These are phyloP conservation scores for Sarotherodon lohbergeri DNA, from an alignment of 2,113 vertebrate species.

Conservation along the genomic window DNA sequence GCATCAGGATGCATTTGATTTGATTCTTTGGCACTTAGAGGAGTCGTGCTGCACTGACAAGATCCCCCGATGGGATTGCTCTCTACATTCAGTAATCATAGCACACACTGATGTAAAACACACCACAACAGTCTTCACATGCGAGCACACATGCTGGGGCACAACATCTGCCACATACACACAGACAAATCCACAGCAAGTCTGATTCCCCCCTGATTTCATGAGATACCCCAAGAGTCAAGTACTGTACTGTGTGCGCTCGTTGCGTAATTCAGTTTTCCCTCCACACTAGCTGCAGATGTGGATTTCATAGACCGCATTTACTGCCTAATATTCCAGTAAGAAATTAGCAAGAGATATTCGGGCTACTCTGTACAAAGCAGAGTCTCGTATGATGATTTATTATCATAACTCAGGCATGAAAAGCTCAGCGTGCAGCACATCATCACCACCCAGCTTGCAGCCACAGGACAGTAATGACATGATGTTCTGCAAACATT, in stretches of 20 bases:
- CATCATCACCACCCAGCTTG: background rate
- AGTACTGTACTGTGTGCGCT: background rate
- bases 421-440: background rate
- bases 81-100: background rate
- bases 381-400: background rate
- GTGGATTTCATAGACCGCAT: background rate
- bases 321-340: background rate
- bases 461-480: background rate
- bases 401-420: background rate
- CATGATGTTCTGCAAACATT: background rate
- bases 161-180: background rate
- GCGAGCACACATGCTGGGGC: background rate
- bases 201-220: background rate
- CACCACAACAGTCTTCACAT: background rate
- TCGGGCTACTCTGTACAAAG: background rate
- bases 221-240: background rate
- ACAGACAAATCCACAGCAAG: background rate
- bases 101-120: background rate
- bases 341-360: background rate
- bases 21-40: background rate
- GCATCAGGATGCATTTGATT: background rate
- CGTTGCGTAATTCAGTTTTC: background rate
- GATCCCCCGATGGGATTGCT: background rate
- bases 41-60: background rate
- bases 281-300: background rate